Percentiles rank a stretch among this genome's conserved stretches.
Evolutionary conservation across 2,797 vertebrate genomes (phyloP).

Genomic region (Podarcis lilfordi): DNA sequence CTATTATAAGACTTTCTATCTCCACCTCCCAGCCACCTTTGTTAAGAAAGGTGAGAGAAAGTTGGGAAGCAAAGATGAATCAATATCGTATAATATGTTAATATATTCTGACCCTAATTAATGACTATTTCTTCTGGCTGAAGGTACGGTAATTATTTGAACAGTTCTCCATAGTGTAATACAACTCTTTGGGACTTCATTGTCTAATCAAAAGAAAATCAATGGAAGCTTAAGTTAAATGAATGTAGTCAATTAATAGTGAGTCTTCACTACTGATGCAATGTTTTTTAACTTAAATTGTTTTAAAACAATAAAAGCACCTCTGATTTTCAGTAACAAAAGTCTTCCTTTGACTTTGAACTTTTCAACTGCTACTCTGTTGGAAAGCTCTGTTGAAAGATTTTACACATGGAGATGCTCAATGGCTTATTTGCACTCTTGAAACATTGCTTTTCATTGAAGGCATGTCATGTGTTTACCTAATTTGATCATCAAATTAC

Average conservation of each 20-base stretch:
- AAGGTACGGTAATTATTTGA: not conserved
- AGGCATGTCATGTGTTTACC: not conserved
- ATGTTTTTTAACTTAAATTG: not conserved
- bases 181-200: conserved; percentile 11
- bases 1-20: not conserved
- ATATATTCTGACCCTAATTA: not conserved
- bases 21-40: too few relatives aligned
- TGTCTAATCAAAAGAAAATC: conserved; percentile 27
- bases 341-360: not conserved
- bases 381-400: not conserved
- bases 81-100: not conserved
- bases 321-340: not conserved
- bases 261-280: not conserved
- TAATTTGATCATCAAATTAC: not conserved
- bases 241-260: conserved; percentile 4
- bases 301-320: not conserved
- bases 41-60: not conserved
- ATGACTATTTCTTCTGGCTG: not conserved
- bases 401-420: not conserved
- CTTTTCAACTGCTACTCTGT: not conserved
- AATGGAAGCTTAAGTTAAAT: conserved; percentile 21
- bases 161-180: not conserved
- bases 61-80: not conserved
- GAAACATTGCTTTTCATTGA: not conserved
- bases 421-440: not conserved